phyloP scores from a whole-genome alignment of 2,888 invertebrate genomes.

The Antheraea yamamai region DNA sequence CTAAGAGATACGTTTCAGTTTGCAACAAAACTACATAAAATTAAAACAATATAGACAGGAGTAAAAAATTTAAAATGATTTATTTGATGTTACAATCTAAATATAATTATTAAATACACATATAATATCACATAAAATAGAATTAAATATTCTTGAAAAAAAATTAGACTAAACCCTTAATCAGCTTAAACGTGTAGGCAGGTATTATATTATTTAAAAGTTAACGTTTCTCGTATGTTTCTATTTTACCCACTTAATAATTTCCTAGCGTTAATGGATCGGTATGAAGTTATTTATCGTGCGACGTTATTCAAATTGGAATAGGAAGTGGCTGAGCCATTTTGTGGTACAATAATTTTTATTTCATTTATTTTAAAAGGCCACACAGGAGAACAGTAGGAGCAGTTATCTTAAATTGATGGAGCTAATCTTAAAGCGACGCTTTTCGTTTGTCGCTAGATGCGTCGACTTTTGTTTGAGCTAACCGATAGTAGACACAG shows the following conservation, averaged over 20 bases:
- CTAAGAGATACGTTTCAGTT: not conserved
- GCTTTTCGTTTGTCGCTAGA: conserved; percentile 63
- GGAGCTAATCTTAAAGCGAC: conserved; percentile 70
- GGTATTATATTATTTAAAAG: not conserved
- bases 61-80: not conserved
- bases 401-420: conserved; percentile 70
- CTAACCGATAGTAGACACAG: conserved; percentile 48
- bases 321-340: conserved; percentile 22
- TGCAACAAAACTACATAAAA: not conserved
- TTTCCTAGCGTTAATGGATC: conserved; percentile 19
- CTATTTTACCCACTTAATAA: conserved; percentile 16
- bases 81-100: not conserved
- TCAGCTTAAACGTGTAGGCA: not conserved
- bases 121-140: not conserved
- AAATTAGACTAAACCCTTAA: not conserved
- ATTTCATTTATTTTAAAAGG: conserved; percentile 47
- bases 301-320: conserved; percentile 15
- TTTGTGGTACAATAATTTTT: conserved; percentile 36
- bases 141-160: not conserved
- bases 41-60: not conserved
- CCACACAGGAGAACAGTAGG: conserved; percentile 68
- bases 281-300: conserved; percentile 20
- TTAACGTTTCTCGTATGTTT: not conserved
- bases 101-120: no score
- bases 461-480: conserved; percentile 52